Evolutionary conservation across 37 sponge, comb jelly and placozoan genomes (phyloP).

Genomic region (Crambe crambe): DNA sequence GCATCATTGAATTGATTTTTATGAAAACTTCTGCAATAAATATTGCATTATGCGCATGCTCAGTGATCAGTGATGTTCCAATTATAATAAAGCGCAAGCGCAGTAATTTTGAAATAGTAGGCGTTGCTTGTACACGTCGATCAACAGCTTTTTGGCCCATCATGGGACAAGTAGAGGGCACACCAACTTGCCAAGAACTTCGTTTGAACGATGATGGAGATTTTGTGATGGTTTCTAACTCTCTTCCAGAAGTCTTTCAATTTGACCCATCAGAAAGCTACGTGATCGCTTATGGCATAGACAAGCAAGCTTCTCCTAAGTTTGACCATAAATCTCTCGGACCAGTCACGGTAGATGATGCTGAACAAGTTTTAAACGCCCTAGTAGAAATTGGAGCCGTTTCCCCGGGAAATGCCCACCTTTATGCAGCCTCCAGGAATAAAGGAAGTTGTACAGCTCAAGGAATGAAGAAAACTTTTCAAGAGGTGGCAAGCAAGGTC

Average conservation of each 20-base stretch:
- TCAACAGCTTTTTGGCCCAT: too few relatives aligned
- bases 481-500: constrained; percentile 47
- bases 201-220: not conserved
- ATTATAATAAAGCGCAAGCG: too few relatives aligned
- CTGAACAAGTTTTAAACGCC: constrained; percentile 12
- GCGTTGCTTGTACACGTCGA: too few relatives aligned
- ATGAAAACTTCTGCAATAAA: too few relatives aligned
- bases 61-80: too few relatives aligned
- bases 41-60: too few relatives aligned
- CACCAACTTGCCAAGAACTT: not conserved
- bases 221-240: constrained; percentile 28
- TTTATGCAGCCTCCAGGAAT: constrained; percentile 20
- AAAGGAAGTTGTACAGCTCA: constrained; percentile 26
- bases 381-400: constrained; percentile 21
- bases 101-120: too few relatives aligned
- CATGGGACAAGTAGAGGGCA: constrained; percentile 27
- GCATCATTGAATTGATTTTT: too few relatives aligned
- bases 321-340: constrained; percentile 33
- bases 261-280: constrained; percentile 67
- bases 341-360: constrained; percentile 24
- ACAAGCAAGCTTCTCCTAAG: constrained; percentile 45
- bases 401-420: constrained; percentile 6
- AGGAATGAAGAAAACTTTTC: constrained; percentile 51
- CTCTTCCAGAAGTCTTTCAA: constrained; percentile 10
- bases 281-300: constrained; percentile 53